Conservation (phyloP, 2,888 invertebrate genomes). For the Sepioteuthis lessoniana region DNA sequence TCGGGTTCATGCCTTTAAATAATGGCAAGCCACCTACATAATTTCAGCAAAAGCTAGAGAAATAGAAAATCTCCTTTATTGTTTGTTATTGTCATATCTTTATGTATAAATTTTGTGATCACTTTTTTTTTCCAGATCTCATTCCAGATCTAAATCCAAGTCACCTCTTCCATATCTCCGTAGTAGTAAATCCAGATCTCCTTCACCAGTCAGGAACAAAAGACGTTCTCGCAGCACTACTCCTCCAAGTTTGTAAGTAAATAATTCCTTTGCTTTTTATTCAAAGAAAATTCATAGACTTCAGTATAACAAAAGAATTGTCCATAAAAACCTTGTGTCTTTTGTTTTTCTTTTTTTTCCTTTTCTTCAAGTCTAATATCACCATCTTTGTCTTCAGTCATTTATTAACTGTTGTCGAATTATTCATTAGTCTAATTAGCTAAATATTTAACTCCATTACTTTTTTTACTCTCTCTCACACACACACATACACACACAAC, state of each 20-base stretch:
- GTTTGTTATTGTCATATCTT: neutral
- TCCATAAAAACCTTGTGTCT: too few relatives aligned
- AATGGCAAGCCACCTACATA: neutral
- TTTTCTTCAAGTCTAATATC: neutral
- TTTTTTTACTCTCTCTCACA: too few relatives aligned
- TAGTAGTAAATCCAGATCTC: conserved; percentile 62
- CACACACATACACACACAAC: too few relatives aligned
- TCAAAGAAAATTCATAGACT: neutral
- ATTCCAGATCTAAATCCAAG: conserved; percentile 55
- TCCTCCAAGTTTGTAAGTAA: conserved; percentile 82
- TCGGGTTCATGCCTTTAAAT: neutral
- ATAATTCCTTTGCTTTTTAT: neutral
- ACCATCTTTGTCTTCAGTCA: neutral
- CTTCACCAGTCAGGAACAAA: conserved; percentile 59
- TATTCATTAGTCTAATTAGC: too few relatives aligned
- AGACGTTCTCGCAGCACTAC: conserved; percentile 77
- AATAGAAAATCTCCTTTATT: neutral
- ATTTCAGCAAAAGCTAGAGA: neutral
- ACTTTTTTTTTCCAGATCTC: conserved; percentile 61
- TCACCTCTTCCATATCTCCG: conserved; percentile 67
- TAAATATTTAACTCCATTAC: too few relatives aligned
- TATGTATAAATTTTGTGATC: neutral
- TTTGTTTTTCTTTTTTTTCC: neutral
- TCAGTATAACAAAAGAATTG: neutral
- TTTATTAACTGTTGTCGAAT: too few relatives aligned